Evolutionary conservation across 2,797 vertebrate genomes (phyloP), one percentile per base, ranked within the genome.

Genomic region (Apodemus agrarius): DNA sequence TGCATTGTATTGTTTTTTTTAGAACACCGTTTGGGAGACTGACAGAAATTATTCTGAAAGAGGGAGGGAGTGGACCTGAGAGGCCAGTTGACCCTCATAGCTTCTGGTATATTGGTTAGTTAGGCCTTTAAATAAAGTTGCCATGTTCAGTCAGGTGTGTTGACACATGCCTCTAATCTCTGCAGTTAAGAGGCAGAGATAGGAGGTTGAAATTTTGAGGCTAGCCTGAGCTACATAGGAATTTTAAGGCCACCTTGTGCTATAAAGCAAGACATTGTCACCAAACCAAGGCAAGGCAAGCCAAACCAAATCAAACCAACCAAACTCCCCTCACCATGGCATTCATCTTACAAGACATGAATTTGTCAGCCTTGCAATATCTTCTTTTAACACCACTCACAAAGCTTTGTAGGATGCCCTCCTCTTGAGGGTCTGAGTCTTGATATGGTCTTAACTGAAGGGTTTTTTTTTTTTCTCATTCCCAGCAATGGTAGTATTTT

Each of bases 1-100:
- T 19, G 1, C 19, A n/a, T 86, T 89, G 24, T 26, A 82, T 65
- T 91, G 21, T 92, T 12, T 76, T 92, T 19, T 61, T 95, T 43
- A 72, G 37, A 82, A 74, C 4, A 54, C 22, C 43, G 4, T 31
- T 31, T 52, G 43, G 81, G 82, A 95, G 21, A 88, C 2, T 93
- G 13, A 81, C 4, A 95, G 59, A 92, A 85, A 81, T 89, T 93
- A 59, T 92, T 3, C 49, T 94, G 83, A 93, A 29, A 63, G 26
- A 34, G 96, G 74, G 74, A 88, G 95, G 37, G 96, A 96, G 57
- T 92, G 81, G 86, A 52, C 6, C 89, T 61, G 72, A 76, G 86
- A 72, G 4, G 17, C 29, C n/a, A 21, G 13, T 54, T 54, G 85
- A 31, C 24, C 12, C 54, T 43, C 43, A 40, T 74, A 88, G 17